Evolutionary conservation across 2,113 vertebrate genomes (phyloP), one percentile per base, ranked within the genome.

Genomic region (Melanocharis versteri): DNA sequence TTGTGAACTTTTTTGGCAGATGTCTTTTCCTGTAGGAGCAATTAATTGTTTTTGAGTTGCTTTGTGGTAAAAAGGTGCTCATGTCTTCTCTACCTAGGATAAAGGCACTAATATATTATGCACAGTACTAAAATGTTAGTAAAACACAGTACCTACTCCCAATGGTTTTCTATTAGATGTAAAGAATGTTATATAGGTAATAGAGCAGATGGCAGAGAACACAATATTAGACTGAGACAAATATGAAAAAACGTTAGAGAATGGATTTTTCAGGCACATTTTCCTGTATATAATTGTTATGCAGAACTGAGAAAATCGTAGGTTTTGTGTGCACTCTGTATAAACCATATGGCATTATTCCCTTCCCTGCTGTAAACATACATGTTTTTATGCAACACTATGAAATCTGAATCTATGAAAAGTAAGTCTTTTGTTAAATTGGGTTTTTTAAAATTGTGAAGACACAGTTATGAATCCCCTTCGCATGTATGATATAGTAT

Each of bases 381-480:
- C 4, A 6, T 16, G 10, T 56, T 57, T 15, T 62, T 69, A 35
- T 30, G 13, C 15, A 84, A 31, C 8, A 58, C 13, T 47, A 18
- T 13, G 11, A 47, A 64, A 57, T 85, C 44, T 1, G 0, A 62
- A 53, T 58, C 20, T 23, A 16, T 50, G 8, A 56, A 40, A 81
- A 60, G 1, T 42, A 48, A 57, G 10, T 14, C 0, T 12, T 50
- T 28, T 20, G 88, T 71, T 53, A 17, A 61, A 33, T 27, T n/a
- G 3, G 2, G 3, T 48, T 93, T 56, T 72, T 76, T 47, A 3
- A 13, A 42, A 18, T 37, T 40, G 1, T 60, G 39, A 79, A 72
- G 10, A 10, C 9, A 40, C 4, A 28, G 3, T 78, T 58, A 37
- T 0, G 0, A 11, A 37, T 90, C 17, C 51, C 26, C 33, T 44